Conservation (phyloP, 2,113 vertebrate species). For the Oplegnathus fasciatus region DNA sequence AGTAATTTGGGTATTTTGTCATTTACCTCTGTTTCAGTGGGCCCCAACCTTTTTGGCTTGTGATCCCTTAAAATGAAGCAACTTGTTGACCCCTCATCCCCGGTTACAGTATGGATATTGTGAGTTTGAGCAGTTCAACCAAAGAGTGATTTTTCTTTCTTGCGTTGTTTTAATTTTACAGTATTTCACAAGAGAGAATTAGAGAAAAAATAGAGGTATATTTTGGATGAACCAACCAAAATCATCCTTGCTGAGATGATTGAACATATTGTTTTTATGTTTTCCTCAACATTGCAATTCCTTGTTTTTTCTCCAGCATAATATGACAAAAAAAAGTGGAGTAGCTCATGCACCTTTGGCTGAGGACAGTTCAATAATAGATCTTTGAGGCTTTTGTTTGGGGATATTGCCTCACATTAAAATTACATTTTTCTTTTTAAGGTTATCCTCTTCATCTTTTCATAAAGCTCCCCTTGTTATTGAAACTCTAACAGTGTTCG, state of each 20-base stretch:
- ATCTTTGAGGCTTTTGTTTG: slow-evolving; percentile 53
- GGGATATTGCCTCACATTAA: slow-evolving; percentile 68
- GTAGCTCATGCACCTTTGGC: background rate
- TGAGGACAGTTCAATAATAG: slow-evolving; percentile 26
- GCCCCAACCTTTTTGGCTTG: background rate
- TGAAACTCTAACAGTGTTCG: slow-evolving; percentile 47
- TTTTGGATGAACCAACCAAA: background rate
- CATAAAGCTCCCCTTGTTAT: slow-evolving; percentile 74
- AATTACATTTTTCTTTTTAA: slow-evolving; percentile 55
- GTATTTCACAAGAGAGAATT: no score
- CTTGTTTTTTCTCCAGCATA: background rate
- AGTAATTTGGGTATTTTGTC: no score
- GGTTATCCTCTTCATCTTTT: slow-evolving; percentile 81
- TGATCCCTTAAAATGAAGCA: background rate
- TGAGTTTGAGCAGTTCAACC: background rate
- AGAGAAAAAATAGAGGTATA: background rate
- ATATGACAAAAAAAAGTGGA: background rate
- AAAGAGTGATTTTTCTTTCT: background rate
- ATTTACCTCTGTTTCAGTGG: background rate
- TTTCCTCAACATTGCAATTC: background rate
- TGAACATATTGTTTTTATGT: background rate
- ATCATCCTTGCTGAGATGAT: background rate
- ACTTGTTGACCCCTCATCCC: background rate
- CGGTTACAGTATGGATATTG: background rate
- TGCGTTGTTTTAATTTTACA: background rate